Evolutionary conservation across 92 coral and sea anemone genomes (phyloP), one percentile per base, ranked within the genome.

Genomic region (Desmophyllum pertusum): DNA sequence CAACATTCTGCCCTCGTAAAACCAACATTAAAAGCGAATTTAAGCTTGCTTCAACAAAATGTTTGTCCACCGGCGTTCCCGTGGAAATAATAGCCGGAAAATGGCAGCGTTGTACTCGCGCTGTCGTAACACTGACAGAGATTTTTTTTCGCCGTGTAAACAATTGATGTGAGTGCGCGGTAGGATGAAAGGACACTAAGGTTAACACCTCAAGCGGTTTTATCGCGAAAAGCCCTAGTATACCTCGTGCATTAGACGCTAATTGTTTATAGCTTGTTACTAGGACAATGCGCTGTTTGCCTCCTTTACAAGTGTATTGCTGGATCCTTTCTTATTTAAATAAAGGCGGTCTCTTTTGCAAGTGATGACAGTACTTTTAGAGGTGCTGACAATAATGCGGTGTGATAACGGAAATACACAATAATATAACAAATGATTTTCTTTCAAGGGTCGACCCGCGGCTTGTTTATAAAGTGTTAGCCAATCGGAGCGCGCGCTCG

Each of bases 261-360:
- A 94, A 97, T 97, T 97, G 99, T 97, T 92, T 92, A 83, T 86
- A 84, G 87, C 93, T 94, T 92, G 99, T 97, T 94, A 92, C 89
- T 84, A n/a, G 87, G 76, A 97, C 99, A 97, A 97, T 91, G 68
- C 95, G 39, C 92, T 94, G 98, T 94, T 92, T 94, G 98, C 93
- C 85, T 86, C 89, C 84, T 86, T 91, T 87, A 94, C 84, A 92
- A 89, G 93, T 85, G 93, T 92, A 92, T 94, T 91, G 94, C 94
- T 77, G 91, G 66, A 81, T 80, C 89, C 85, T 90, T 92, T 97
- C 99, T 94, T 91, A 97, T 97, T 97, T 90, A 94, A 97, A 97
- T 97, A 90, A 88, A 92, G 99, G 99, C 99, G 99, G 99, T 93
- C 91, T 92, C 98, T 91, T 96, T 97, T 92, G 90, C 88, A 63